Evolutionary conservation across 2,797 vertebrate genomes (phyloP).

Genomic region (Clamator glandarius): DNA sequence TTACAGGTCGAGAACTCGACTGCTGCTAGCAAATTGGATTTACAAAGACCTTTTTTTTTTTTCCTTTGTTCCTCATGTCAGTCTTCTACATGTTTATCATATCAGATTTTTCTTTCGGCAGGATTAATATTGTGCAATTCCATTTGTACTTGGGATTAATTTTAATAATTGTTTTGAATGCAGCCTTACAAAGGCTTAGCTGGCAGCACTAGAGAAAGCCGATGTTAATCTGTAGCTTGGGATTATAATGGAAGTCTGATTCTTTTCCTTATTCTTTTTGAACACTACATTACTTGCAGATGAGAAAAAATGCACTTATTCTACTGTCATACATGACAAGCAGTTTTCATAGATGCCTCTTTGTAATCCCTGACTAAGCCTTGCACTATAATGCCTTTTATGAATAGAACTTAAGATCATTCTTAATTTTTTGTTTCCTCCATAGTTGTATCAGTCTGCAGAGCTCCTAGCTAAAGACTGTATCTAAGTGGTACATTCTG

Average conservation of each 20-base stretch:
- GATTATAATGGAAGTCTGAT: background rate
- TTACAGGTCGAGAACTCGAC: background rate
- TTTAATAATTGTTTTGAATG: constrained; percentile 32
- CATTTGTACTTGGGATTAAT: constrained; percentile 48
- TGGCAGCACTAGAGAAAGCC: background rate
- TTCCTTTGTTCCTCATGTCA: background rate
- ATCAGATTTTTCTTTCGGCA: background rate
- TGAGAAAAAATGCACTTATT: background rate
- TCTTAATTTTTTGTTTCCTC: background rate
- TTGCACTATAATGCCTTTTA: background rate
- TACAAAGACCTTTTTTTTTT: background rate
- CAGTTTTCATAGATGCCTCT: background rate
- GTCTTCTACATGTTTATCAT: background rate
- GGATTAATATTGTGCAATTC: constrained; percentile 30
- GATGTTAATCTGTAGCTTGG: background rate
- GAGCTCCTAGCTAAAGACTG: background rate
- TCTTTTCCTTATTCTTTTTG: constrained; percentile 30
- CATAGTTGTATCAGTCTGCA: fast-evolving
- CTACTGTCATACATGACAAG: background rate
- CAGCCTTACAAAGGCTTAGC: constrained; percentile 37
- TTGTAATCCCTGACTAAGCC: background rate
- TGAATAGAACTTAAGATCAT: background rate
- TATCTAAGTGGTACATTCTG: background rate
- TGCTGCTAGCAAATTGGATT: background rate
- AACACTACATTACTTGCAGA: background rate